Evolutionary conservation across 1,140 invertebrate genomes (phyloP), one percentile per base, ranked within the genome.

Genomic region (Drosophila repleta): DNA sequence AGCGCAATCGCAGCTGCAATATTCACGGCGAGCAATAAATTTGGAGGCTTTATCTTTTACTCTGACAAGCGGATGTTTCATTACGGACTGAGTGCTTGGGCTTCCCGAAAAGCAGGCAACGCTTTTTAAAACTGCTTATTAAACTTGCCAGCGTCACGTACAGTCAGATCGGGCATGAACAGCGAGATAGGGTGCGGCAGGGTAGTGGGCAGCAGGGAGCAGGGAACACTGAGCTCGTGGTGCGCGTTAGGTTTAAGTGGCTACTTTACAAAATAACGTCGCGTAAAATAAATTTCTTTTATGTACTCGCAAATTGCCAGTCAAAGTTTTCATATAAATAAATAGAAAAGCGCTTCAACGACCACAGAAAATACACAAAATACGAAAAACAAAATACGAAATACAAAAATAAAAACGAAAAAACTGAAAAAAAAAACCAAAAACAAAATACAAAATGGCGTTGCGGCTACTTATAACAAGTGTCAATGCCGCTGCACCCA

Each of bases 281-380:
- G 75, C 78, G 66, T 85, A 87, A 87, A 87, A 82, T 78, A 87
- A 87, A 87, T 87, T 87, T 87, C 83, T 79, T 87, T 87, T 87
- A 87, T 87, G 82, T 87, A 87, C 79, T 87, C 67, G 76, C 84
- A 87, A 87, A 87, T 87, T 87, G 82, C 82, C 71, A 74, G 75
- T 68, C 72, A 87, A 87, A 87, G 68, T 87, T 87, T 87, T 79
- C 79, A 88, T 87, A 87, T 87, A 88, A 87, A 87, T 88, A 83
- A 87, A 88, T 88, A 88, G 82, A 81, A 85, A 81, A 71, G 60
- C 79, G 77, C 66, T 63, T 68, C 46, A 73, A 63, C 64, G 81
- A 70, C 72, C 81, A 81, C 55, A 73, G 68, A 69, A 67, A 79
- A 67, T 62, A 64, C 65, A 76, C 62, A 45, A 43, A 41, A 63